Percentiles rank a stretch among this genome's conserved stretches.
These are phyloP conservation scores for Xylocampa areola DNA, from an alignment of 2,888 invertebrate genomes.

Conservation along the genomic window DNA sequence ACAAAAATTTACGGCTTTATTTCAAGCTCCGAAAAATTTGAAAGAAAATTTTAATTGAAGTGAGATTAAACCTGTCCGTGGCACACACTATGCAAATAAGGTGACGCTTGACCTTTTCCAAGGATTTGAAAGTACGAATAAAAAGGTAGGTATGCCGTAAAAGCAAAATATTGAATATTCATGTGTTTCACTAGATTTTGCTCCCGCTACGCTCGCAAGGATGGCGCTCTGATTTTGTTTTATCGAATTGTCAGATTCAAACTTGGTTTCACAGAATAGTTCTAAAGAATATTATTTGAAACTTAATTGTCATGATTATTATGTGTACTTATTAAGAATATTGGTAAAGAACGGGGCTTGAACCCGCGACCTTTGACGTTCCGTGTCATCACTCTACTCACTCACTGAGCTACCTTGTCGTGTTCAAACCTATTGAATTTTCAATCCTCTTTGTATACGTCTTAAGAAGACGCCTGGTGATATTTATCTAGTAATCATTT, in stretches of 20 bases:
- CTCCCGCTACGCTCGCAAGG: conserved; percentile 6
- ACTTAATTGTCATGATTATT: no score
- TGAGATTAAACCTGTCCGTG: conserved; percentile 54
- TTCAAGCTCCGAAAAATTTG: conserved; percentile 32
- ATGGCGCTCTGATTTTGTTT: conserved; percentile 1
- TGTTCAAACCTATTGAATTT: no score
- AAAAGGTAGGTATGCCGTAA: conserved; percentile 44
- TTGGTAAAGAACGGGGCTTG: no score
- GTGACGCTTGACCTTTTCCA: conserved; percentile 47
- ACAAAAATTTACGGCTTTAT: conserved; percentile 28
- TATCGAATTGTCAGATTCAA: not conserved
- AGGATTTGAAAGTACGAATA: conserved; percentile 47
- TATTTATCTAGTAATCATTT: no score
- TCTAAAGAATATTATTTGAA: no score
- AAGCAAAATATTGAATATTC: conserved; percentile 55
- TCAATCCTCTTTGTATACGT: no score
- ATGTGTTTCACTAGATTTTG: conserved; percentile 42
- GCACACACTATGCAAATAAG: conserved; percentile 57
- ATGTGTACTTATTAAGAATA: no score
- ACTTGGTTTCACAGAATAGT: no score
- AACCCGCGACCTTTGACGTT: no score
- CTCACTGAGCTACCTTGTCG: no score
- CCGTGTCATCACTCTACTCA: no score
- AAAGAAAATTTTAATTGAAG: conserved; percentile 51
- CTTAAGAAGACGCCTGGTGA: no score